A percentile compares a stretch with the other conserved stretches of the same genome.
These are phyloP conservation scores for Urocitellus parryii DNA, from an alignment of 2,113 vertebrate genomes.

Conservation along the genomic window DNA sequence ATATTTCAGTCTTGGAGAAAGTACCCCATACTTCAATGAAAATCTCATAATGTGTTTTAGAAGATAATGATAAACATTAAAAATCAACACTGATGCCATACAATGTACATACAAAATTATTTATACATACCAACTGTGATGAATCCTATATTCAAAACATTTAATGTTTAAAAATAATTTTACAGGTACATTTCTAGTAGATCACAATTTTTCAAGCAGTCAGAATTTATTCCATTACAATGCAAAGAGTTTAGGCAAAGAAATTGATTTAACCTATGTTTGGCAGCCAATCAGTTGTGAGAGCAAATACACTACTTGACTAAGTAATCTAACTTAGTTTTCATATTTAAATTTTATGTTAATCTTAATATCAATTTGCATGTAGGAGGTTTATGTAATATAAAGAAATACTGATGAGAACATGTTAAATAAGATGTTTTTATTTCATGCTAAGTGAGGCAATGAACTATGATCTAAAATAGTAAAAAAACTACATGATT, in stretches of 20 bases:
- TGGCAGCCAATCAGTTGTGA: too few relatives aligned
- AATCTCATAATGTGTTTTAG: background rate
- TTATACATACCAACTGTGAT: background rate
- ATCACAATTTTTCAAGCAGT: too few relatives aligned
- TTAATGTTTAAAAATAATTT: background rate
- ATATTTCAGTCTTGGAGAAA: constrained; percentile 4
- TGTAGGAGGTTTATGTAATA: constrained; percentile 4
- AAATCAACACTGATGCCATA: background rate
- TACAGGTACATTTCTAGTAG: too few relatives aligned
- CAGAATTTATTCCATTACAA: too few relatives aligned
- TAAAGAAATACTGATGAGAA: constrained; percentile 45
- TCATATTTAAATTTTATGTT: constrained; percentile 38
- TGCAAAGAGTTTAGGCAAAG: too few relatives aligned
- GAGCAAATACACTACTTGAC: background rate
- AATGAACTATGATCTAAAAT: constrained; percentile 51
- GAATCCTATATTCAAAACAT: constrained; percentile 7
- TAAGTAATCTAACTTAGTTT: background rate
- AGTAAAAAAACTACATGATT: constrained; percentile 6
- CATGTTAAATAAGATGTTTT: constrained; percentile 55
- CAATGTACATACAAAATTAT: background rate
- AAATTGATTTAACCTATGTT: too few relatives aligned
- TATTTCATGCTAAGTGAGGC: constrained; percentile 29
- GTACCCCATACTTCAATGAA: constrained; percentile 14
- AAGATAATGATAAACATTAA: background rate
- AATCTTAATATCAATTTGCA: constrained; percentile 38